Evolutionary conservation across 1,140 invertebrate genomes (phyloP), one percentile per base, ranked within the genome.

Genomic region (Nilaparvata lugens): DNA sequence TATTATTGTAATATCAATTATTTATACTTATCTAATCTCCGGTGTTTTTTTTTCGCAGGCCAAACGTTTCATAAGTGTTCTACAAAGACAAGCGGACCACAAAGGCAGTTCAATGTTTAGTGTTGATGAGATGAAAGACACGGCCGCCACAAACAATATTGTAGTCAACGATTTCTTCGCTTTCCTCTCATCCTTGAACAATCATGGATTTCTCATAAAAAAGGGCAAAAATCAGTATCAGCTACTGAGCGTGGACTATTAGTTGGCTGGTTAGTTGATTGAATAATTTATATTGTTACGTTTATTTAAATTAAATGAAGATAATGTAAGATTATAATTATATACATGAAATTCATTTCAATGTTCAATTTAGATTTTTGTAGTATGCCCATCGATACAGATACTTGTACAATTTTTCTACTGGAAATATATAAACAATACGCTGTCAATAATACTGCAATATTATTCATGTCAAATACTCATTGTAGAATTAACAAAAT

Each of bases 141-240:
- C 89, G 3, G 82, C 83, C 4, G 73, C 79, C 43, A 77, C 84
- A n/a, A 74, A 77, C 9, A 83, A 83, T 14, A 77, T 93, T 57
- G 65, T 79, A 0, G 77, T 81, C 14, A 72, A 77, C 11, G 75
- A 79, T 65, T 80, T 88, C 71, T 73, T 76, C 53, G 71, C 80
- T 65, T 79, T 95, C 51, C 78, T 96, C 40, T 79, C 82, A 51
- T 82, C 83, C 52, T 77, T 95, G 60, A 95, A 96, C 69, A 81
- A 87, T 66, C 86, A 92, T 73, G 91, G 91, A 25, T 87, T 87
- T 76, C 76, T 97, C 54, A 76, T 96, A 61, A 87, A 93, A 69
- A 92, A 91, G 75, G 86, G 83, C 11, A 78, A 79, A n/a, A 84
- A 88, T 72, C 76, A 84, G 14, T 97, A 93, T 69, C 80, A 88